Conservation (phyloP, 2,113 vertebrate genomes). For the human region DNA sequence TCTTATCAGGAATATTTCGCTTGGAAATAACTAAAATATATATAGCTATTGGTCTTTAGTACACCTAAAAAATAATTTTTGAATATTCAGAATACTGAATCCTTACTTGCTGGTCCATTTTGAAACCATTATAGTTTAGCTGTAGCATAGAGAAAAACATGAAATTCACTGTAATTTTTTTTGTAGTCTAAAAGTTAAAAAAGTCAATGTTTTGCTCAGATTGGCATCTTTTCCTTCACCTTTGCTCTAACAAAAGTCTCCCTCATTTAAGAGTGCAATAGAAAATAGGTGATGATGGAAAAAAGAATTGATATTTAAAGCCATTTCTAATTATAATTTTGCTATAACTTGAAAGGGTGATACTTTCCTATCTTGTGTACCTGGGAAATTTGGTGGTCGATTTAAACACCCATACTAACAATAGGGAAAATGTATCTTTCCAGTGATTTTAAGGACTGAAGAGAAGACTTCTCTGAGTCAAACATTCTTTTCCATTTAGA, state of each 20-base stretch:
- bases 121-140: not conserved
- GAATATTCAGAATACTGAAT: conserved; percentile 31
- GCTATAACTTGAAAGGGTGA: not conserved
- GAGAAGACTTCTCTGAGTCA: not conserved
- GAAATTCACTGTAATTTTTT: not conserved
- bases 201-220: not conserved
- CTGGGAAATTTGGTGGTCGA: conserved; percentile 1
- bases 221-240: not conserved
- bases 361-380: not conserved
- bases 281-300: not conserved
- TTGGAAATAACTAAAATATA: conserved; percentile 25
- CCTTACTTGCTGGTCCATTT: conserved; percentile 17
- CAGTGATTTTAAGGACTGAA: conserved; percentile 16
- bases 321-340: conserved; percentile 50
- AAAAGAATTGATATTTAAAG: conserved; percentile 20
- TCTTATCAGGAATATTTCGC: not conserved
- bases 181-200: not conserved
- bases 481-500: conserved; percentile 3
- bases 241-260: not conserved
- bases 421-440: not conserved
- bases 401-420: not conserved
- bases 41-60: conserved; percentile 28
- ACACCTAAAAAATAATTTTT: conserved; percentile 16
- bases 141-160: not conserved
- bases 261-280: not conserved